phyloP scores from a whole-genome alignment of 64 coral and sea anemone species.

The Montipora cactus region DNA sequence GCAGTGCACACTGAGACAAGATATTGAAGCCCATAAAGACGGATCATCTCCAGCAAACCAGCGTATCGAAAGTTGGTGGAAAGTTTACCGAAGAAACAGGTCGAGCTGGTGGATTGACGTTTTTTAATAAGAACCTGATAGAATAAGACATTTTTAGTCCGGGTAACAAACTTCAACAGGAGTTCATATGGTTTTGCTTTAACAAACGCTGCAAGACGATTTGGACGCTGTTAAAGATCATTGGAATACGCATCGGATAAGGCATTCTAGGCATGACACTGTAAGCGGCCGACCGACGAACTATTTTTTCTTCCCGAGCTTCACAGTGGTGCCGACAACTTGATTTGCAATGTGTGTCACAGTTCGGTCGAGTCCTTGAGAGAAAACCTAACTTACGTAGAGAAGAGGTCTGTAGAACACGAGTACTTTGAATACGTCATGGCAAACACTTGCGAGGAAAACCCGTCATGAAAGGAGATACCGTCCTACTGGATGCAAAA shows the following conservation, averaged over 20 bases:
- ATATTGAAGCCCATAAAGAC: slow-evolving; percentile 12
- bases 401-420: no score
- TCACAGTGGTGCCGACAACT: neutral
- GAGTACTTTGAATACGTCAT: no score
- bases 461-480: no score
- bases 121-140: slow-evolving; percentile 10
- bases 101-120: slow-evolving; percentile 52
- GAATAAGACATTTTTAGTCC: slow-evolving; percentile 51
- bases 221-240: slow-evolving; percentile 28
- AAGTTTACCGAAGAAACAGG: slow-evolving; percentile 28
- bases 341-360: neutral
- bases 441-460: no score
- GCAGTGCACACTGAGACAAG: no score
- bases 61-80: slow-evolving; percentile 33
- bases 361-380: neutral
- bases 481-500: no score
- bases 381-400: slow-evolving; percentile 15
- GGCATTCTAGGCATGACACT: slow-evolving; percentile 36
- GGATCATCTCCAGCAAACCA: slow-evolving; percentile 55
- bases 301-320: slow-evolving; percentile 47
- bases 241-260: slow-evolving; percentile 55
- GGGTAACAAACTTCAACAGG: slow-evolving; percentile 42
- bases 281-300: slow-evolving; percentile 36
- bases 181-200: slow-evolving; percentile 49
- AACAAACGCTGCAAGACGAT: slow-evolving; percentile 17